phyloP scores from a whole-genome alignment of 2,888 invertebrate genomes.

The Hirtodrosophila histrioides region DNA sequence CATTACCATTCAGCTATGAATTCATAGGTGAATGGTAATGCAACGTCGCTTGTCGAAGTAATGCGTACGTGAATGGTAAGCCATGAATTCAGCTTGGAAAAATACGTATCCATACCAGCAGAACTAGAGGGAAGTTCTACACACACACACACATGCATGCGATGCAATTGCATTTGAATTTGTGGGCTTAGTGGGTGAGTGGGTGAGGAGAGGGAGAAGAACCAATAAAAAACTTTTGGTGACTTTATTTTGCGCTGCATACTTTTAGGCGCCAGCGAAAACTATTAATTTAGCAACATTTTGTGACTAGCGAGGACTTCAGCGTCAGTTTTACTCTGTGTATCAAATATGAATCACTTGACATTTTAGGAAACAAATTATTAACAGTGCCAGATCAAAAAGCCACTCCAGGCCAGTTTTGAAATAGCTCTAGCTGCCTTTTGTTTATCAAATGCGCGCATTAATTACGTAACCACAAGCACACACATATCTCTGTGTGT shows the following conservation, averaged over 20 bases:
- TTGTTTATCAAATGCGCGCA: constrained; percentile 56
- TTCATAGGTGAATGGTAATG: too few relatives aligned
- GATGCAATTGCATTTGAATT: constrained; percentile 12
- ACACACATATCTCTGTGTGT: constrained; percentile 1
- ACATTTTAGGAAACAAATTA: constrained; percentile 56
- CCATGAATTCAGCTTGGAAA: too few relatives aligned
- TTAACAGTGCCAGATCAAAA: constrained; percentile 19
- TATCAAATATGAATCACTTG: constrained; percentile 17
- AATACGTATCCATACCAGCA: too few relatives aligned
- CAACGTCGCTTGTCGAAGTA: too few relatives aligned
- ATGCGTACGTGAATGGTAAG: too few relatives aligned
- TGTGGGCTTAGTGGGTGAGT: not conserved
- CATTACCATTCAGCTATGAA: too few relatives aligned
- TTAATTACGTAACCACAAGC: constrained; percentile 55
- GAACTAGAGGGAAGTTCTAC: too few relatives aligned
- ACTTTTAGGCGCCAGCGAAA: constrained; percentile 37
- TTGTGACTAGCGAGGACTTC: constrained; percentile 20
- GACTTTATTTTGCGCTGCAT: constrained; percentile 42
- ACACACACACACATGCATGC: constrained; percentile 2
- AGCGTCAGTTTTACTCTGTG: constrained; percentile 2
- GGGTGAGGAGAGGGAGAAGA: not conserved
- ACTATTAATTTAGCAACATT: constrained; percentile 75
- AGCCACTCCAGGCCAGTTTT: too few relatives aligned
- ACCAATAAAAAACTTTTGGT: constrained; percentile 47
- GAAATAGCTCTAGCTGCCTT: constrained; percentile 27